Percentiles rank a stretch among this genome's conserved stretches.
Conservation (phyloP, 2,113 vertebrate species). For the Crotalus viridis region DNA sequence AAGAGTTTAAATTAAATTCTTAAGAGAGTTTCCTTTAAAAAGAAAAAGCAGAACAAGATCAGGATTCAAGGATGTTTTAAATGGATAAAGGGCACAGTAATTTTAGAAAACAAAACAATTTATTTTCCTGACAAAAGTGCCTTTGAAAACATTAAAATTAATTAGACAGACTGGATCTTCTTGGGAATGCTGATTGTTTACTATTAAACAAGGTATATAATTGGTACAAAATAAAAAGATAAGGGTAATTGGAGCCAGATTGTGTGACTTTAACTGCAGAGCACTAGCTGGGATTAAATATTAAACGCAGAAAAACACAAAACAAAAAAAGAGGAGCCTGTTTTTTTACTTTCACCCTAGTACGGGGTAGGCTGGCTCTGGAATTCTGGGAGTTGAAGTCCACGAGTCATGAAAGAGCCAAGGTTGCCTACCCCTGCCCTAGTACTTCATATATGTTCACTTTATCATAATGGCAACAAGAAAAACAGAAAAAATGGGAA, state of each 20-base stretch:
- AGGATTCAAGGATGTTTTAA: not conserved
- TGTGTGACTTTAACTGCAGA: not conserved
- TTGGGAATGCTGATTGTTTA: not conserved
- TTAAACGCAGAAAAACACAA: not conserved
- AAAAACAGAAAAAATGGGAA: not conserved
- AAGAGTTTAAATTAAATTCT: not conserved
- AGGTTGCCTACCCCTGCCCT: not conserved
- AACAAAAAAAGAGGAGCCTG: not conserved
- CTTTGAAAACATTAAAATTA: not conserved
- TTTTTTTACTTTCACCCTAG: not conserved
- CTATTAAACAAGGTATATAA: not conserved
- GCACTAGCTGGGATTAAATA: not conserved
- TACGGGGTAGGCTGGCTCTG: not conserved
- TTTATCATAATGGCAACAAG: not conserved
- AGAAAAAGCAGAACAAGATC: not conserved
- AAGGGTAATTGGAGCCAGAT: not conserved
- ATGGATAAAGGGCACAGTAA: not conserved
- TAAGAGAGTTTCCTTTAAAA: not conserved
- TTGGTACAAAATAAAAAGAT: not conserved
- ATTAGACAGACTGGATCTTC: not conserved
- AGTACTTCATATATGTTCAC: not conserved
- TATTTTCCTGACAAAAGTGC: not conserved
- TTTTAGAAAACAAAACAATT: not conserved
- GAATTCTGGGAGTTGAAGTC: no score
- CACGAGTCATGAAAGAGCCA: no score